Evolutionary conservation across 30 jellyfish, hydroid and myxozoan species (phyloP).

Genomic region (Morbakka virulenta): DNA sequence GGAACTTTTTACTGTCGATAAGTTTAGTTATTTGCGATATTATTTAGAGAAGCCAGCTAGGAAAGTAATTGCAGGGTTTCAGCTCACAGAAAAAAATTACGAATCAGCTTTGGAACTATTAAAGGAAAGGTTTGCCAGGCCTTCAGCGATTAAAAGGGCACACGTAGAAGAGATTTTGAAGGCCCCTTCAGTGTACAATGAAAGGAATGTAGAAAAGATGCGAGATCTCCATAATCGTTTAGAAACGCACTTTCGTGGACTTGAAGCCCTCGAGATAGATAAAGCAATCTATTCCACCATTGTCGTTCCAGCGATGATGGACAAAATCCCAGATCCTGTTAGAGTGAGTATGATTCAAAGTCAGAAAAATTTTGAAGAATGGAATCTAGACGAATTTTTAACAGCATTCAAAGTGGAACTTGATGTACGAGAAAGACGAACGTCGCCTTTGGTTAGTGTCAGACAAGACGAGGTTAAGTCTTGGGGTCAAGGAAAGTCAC

Average conservation of each 20-base stretch:
- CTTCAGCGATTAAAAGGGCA: slow-evolving; percentile 1
- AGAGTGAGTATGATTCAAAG: not conserved
- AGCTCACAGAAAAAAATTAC: slow-evolving; percentile 12
- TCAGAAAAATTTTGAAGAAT: not conserved
- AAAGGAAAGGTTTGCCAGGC: slow-evolving; percentile 5
- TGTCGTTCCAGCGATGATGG: slow-evolving; percentile 1
- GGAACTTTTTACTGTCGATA: not conserved
- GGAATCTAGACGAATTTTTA: slow-evolving; percentile 1
- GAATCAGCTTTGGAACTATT: slow-evolving; percentile 13
- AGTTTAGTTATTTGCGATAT: slow-evolving; percentile 20
- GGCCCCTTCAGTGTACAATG: not conserved
- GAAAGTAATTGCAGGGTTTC: slow-evolving; percentile 20
- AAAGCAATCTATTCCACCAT: slow-evolving; percentile 15
- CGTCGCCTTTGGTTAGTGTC: not conserved
- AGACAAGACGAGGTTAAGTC: not conserved
- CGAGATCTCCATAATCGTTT: not conserved
- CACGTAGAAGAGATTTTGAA: slow-evolving; percentile 16
- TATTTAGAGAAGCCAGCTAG: slow-evolving; percentile 5
- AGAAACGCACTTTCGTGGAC: slow-evolving; percentile 15
- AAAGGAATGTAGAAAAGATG: not conserved
- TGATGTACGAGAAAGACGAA: slow-evolving; percentile 14
- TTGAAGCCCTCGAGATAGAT: not conserved
- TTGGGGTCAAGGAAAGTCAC: not conserved
- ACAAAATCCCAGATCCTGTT: slow-evolving; percentile 19
- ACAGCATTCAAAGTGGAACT: slow-evolving; percentile 4